These are phyloP conservation scores for Loriculus beryllinus DNA, from an alignment of 2,797 vertebrate species.

Conservation along the genomic window DNA sequence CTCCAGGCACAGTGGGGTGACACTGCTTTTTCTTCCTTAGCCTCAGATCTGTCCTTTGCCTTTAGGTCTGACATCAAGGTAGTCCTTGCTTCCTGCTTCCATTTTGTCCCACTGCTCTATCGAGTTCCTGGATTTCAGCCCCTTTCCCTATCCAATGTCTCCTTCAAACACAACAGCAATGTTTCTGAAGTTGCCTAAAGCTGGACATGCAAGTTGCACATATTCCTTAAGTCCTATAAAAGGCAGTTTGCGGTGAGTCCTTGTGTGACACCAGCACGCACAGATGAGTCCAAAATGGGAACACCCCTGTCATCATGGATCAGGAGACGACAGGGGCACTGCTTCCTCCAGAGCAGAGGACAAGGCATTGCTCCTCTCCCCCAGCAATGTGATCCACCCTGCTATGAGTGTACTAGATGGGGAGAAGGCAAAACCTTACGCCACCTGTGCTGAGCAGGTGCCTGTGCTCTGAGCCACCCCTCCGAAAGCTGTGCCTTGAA, in stretches of 20 bases:
- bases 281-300: rapidly evolving
- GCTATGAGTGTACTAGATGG: rapidly evolving
- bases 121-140: not conserved
- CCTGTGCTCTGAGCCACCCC: not conserved
- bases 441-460: not conserved
- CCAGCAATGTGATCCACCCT: rapidly evolving
- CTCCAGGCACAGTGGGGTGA: not conserved
- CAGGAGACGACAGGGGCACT: not conserved
- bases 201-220: rapidly evolving
- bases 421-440: not conserved
- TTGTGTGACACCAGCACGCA: rapidly evolving
- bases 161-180: not conserved
- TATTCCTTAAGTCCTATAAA: not conserved
- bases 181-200: rapidly evolving
- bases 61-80: not conserved
- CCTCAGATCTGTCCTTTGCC: not conserved
- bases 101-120: not conserved
- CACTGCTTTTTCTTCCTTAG: rapidly evolving
- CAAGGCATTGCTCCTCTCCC: not conserved
- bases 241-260: not conserved
- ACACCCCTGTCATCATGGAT: not conserved
- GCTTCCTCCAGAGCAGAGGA: not conserved
- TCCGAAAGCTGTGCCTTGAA: not conserved
- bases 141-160: not conserved
- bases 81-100: not conserved